Evolutionary conservation across 2,797 vertebrate species (phyloP).

Genomic region (Poeciliopsis paucimaculata): DNA sequence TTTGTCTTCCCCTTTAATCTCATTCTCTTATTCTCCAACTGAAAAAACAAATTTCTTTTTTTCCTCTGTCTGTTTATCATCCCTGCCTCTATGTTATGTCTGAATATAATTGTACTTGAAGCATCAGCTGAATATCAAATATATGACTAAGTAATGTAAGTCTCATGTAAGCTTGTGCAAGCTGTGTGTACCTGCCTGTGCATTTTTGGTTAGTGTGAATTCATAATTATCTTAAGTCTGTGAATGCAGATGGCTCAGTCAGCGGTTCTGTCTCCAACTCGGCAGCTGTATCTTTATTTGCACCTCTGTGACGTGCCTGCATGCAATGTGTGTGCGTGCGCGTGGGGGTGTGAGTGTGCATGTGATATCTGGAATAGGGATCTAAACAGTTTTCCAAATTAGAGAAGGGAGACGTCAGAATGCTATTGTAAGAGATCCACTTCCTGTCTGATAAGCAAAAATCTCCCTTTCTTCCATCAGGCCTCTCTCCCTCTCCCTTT

Average conservation of each 20-base stretch:
- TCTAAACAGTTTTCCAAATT: conserved; percentile 83
- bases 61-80: conserved; percentile 26
- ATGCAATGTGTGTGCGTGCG: conserved; percentile 28
- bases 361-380: conserved; percentile 81
- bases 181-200: conserved; percentile 44
- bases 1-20: neutral
- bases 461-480: conserved; percentile 57
- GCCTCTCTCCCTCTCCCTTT: conserved; percentile 29
- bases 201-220: conserved; percentile 62
- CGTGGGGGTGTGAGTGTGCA: neutral
- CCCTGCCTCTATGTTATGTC: conserved; percentile 11
- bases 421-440: conserved; percentile 82
- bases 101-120: conserved; percentile 37
- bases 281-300: conserved; percentile 81
- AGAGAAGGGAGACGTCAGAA: conserved; percentile 75
- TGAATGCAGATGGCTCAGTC: conserved; percentile 80
- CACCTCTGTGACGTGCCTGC: conserved; percentile 69
- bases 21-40: conserved; percentile 14
- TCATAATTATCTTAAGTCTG: conserved; percentile 76
- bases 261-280: conserved; percentile 76
- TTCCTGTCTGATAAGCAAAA: conserved; percentile 84
- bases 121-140: conserved; percentile 56
- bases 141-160: conserved; percentile 45
- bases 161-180: conserved; percentile 33
- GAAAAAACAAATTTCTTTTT: conserved; percentile 24